Evolutionary conservation across 2,888 invertebrate species (phyloP).

Genomic region (Pocota personata): DNA sequence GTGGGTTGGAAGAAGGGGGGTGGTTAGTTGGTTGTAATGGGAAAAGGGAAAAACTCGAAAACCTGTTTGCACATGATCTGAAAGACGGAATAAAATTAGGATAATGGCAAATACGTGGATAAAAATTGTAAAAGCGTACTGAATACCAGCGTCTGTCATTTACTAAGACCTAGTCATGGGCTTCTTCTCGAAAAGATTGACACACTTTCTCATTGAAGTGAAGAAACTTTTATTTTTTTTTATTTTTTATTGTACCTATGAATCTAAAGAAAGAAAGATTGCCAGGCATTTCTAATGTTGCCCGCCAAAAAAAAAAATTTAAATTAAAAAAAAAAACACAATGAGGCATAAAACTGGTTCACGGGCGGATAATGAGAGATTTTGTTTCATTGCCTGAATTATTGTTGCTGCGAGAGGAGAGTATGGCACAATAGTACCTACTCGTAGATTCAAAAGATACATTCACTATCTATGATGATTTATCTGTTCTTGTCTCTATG

Average conservation of each 20-base stretch:
- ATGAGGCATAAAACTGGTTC: conserved; percentile 50
- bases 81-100: conserved; percentile 67
- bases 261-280: background rate
- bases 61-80: conserved; percentile 53
- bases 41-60: conserved; percentile 56
- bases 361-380: conserved; percentile 61
- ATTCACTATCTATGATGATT: conserved; percentile 36
- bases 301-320: conserved; percentile 21
- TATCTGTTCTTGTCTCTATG: conserved; percentile 28
- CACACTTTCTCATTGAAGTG: conserved; percentile 52
- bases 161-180: conserved; percentile 23
- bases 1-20: background rate
- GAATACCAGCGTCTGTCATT: conserved; percentile 1
- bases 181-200: conserved; percentile 54
- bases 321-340: background rate
- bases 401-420: background rate
- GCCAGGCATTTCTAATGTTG: conserved; percentile 19
- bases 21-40: background rate
- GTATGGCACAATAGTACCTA: background rate
- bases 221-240: conserved; percentile 16
- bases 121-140: conserved; percentile 14
- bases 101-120: conserved; percentile 68
- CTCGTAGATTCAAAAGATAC: background rate
- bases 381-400: conserved; percentile 39
- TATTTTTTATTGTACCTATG: background rate